Percentiles rank a stretch among this genome's conserved stretches.
Evolutionary conservation across 2,888 invertebrate species (phyloP).

Genomic region (Nycteola revayana): DNA sequence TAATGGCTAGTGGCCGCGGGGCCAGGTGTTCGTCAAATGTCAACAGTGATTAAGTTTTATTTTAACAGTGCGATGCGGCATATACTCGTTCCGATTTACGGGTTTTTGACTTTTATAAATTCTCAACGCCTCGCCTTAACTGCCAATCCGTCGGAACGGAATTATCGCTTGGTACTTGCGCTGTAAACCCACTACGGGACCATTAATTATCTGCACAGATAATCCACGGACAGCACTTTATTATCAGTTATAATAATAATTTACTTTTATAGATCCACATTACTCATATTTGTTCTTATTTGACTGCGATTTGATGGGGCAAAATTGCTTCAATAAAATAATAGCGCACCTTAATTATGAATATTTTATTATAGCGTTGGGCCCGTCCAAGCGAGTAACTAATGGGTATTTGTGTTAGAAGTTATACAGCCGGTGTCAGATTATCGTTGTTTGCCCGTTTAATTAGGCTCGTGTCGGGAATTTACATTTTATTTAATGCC

Average conservation of each 20-base stretch:
- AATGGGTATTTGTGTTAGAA: constrained; percentile 50
- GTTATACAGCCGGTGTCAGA: constrained; percentile 46
- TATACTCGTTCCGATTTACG: constrained; percentile 59
- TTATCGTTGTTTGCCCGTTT: constrained; percentile 58
- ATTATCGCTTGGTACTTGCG: constrained; percentile 67
- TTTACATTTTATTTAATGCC: constrained; percentile 71
- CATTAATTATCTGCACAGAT: constrained; percentile 75
- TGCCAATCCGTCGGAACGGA: constrained; percentile 62
- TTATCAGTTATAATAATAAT: constrained; percentile 81
- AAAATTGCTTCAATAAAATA: constrained; percentile 70
- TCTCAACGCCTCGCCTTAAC: constrained; percentile 70
- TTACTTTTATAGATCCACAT: constrained; percentile 79
- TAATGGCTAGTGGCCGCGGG: constrained; percentile 54
- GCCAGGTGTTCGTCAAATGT: constrained; percentile 78
- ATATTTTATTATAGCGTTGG: constrained; percentile 41
- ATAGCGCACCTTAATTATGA: constrained; percentile 57
- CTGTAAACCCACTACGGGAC: constrained; percentile 63
- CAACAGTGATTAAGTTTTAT: constrained; percentile 77
- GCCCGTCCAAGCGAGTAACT: constrained; percentile 32
- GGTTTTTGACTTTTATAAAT: constrained; percentile 77
- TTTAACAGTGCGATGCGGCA: constrained; percentile 50
- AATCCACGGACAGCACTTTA: constrained; percentile 78
- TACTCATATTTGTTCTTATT: constrained; percentile 79
- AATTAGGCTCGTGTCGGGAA: constrained; percentile 59
- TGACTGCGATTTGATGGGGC: constrained; percentile 70